Conservation (phyloP, 2,113 vertebrate species). For the Ictidomys tridecemlineatus region DNA sequence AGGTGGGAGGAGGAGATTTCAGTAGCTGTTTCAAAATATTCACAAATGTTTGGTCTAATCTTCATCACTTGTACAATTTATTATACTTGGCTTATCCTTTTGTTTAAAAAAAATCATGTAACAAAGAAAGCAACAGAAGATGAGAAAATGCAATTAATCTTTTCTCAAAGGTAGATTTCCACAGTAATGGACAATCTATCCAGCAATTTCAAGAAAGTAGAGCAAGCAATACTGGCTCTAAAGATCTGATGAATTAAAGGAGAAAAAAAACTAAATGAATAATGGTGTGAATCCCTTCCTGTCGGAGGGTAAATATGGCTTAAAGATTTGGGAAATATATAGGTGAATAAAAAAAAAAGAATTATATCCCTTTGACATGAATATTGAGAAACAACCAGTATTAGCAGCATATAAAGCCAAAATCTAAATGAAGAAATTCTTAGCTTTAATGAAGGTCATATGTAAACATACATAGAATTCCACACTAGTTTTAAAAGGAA, state of each 20-base stretch:
- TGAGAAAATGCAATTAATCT: constrained; percentile 31
- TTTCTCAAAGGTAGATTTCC: constrained; percentile 24
- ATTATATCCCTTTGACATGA: constrained; percentile 40
- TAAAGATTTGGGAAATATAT: neutral
- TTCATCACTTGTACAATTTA: constrained; percentile 22
- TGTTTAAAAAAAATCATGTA: constrained; percentile 21
- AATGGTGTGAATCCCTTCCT: neutral
- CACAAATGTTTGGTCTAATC: neutral
- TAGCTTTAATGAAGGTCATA: constrained; percentile 73
- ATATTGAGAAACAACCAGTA: constrained; percentile 48
- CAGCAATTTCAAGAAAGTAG: constrained; percentile 6
- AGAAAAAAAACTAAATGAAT: constrained; percentile 27
- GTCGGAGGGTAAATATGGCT: neutral
- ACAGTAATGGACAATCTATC: neutral
- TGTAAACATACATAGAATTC: constrained; percentile 78
- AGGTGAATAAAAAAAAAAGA: constrained; percentile 49
- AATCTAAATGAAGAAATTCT: constrained; percentile 81
- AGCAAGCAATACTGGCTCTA: neutral
- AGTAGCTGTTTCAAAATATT: constrained; percentile 28
- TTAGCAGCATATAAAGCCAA: constrained; percentile 71
- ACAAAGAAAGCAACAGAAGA: neutral
- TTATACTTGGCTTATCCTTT: neutral
- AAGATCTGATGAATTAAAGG: constrained; percentile 13
- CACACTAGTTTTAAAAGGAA: constrained; percentile 78
- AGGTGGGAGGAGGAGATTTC: neutral